Base-by-base conservation (phyloP, 2,888 invertebrate species). In the Mythimna ferrago region DNA sequence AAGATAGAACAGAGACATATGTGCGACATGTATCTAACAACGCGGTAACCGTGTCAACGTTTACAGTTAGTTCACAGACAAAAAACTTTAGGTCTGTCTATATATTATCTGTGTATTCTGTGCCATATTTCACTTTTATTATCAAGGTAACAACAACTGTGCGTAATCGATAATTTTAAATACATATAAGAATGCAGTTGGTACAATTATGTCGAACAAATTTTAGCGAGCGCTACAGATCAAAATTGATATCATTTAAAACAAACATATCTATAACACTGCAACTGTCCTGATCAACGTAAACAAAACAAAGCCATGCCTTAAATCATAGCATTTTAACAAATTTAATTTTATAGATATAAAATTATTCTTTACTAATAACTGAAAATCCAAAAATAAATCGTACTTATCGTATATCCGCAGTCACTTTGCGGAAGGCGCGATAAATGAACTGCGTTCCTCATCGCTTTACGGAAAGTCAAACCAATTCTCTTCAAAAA, bases 371-470 rank as follows among this genome's bases (percentile, higher is more conserved):
- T 9, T 7, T n/a, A 58, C 6, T 54, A 19, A 68, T 54, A 19
- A 70, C 10, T 9, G 14, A 41, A 70, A 58, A 70, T 41, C 32
- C 19, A 11, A 57, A 66, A 71, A 54, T 73, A 82, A 82, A 68
- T 78, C 93, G 92, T 91, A 93, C 93, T 88, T 87, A 88, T 86
- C 11, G 86, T 87, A 83, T 90, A 91, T 81, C 83, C 76, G 75
- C 84, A 68, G 35, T 81, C 72, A 65, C 68, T 79, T 41, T 80
- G 75, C 54, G 81, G 81, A 64, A 84, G 66, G 73, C 82, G 88
- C 57, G 88, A 81, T 41, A 87, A 83, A 72, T 83, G 86, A 57
- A 88, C 67, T 74, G 86, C 87, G 48, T 84, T 87, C 48, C 78
- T 72, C 63, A 89, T 71, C 41, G 82, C 76, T 65, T 71, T 78